These are phyloP conservation scores for Indicator maculatus DNA, from an alignment of 2,113 vertebrate genomes.

Conservation along the genomic window DNA sequence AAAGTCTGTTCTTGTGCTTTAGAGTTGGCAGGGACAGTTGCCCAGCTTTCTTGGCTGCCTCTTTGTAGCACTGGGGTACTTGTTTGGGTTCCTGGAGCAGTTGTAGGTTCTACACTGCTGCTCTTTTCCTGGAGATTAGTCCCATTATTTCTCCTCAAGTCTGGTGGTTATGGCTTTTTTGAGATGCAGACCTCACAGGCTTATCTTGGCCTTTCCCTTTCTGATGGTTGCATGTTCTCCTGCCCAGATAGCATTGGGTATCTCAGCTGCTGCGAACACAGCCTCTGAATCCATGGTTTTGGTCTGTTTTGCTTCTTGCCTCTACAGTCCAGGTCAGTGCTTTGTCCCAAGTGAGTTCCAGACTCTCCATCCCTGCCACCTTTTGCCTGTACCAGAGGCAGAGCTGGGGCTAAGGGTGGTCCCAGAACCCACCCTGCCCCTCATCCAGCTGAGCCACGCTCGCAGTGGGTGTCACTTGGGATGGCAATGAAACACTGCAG, in stretches of 20 bases:
- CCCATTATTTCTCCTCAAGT: neutral
- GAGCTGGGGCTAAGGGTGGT: neutral
- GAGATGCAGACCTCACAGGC: neutral
- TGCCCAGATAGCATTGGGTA: accelerated
- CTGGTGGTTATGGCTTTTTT: neutral
- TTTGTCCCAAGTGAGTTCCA: accelerated
- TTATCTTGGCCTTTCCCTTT: neutral
- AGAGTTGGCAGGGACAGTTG: neutral
- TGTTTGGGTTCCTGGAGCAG: no score
- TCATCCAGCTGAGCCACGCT: accelerated
- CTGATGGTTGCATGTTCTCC: accelerated
- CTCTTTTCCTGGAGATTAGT: neutral
- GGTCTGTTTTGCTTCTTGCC: neutral
- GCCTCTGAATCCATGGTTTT: accelerated
- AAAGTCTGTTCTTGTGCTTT: neutral
- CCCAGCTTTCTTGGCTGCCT: neutral
- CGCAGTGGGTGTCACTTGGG: neutral
- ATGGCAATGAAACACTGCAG: accelerated
- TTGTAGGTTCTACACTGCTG: neutral
- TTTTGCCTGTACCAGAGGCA: neutral
- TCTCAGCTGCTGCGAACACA: neutral
- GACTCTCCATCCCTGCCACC: neutral
- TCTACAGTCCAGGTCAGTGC: neutral
- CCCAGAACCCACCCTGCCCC: neutral
- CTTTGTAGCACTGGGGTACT: accelerated